A percentile compares a stretch with the other conserved stretches of the same genome.
phyloP scores from a whole-genome alignment of 2,888 invertebrate genomes.

The Phorcus lineatus region DNA sequence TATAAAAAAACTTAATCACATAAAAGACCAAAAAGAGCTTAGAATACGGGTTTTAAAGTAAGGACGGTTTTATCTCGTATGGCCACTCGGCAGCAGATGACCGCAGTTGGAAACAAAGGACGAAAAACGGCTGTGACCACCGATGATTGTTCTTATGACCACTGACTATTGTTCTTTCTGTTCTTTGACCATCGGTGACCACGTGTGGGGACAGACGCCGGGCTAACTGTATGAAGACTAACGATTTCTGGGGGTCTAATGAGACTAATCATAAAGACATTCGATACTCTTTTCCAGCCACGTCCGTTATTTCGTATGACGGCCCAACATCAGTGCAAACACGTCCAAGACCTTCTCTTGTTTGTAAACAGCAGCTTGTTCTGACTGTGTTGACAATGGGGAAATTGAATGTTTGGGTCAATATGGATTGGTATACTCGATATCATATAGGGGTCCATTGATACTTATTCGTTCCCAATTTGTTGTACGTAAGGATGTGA shows the following conservation, averaged over 20 bases:
- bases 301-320: not conserved
- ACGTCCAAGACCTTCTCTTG: not conserved
- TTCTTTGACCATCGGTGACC: no score
- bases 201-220: no score
- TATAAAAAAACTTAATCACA: conserved; percentile 22
- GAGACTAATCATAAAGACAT: not conserved
- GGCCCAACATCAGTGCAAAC: not conserved
- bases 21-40: conserved; percentile 10
- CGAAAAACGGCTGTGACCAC: conserved; percentile 2
- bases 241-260: not conserved
- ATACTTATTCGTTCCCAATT: no score
- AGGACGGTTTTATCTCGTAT: not conserved
- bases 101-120: not conserved
- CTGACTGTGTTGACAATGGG: no score
- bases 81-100: not conserved
- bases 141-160: not conserved
- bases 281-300: not conserved
- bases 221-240: not conserved
- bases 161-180: no score
- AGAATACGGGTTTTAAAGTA: not conserved
- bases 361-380: conserved; percentile 12
- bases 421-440: no score
- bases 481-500: no score
- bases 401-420: no score
- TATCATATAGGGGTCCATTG: no score